These are phyloP conservation scores for Drosophila macrospina DNA, from an alignment of 2,888 invertebrate species.

Conservation along the genomic window DNA sequence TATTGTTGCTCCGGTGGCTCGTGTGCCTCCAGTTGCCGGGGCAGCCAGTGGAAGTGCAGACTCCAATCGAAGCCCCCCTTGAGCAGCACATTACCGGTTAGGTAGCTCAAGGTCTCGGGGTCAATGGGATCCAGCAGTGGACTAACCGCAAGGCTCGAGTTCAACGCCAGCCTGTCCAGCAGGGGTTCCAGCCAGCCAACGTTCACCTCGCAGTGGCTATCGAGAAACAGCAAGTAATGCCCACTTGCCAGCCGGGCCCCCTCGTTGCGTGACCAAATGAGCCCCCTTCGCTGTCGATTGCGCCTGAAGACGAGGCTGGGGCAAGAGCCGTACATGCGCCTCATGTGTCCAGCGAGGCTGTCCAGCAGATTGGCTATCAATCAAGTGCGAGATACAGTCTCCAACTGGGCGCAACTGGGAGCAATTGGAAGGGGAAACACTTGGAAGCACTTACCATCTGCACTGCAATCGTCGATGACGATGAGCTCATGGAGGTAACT, in stretches of 20 bases:
- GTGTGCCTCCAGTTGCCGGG: slow-evolving; percentile 45
- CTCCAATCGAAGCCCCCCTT: slow-evolving; percentile 86
- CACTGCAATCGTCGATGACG: slow-evolving; percentile 81
- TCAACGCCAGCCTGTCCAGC: slow-evolving; percentile 75
- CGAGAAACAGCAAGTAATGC: slow-evolving; percentile 84
- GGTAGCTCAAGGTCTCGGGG: slow-evolving; percentile 84
- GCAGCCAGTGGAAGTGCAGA: slow-evolving; percentile 86
- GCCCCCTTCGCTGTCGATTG: slow-evolving; percentile 79
- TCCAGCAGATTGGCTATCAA: slow-evolving; percentile 49
- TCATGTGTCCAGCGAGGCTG: slow-evolving; percentile 35
- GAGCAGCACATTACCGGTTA: slow-evolving; percentile 77
- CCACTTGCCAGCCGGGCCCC: slow-evolving; percentile 83
- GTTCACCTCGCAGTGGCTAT: slow-evolving; percentile 85
- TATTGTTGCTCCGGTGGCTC: slow-evolving; percentile 50
- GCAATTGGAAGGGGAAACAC: too few relatives aligned
- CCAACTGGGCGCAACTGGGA: too few relatives aligned
- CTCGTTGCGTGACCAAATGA: slow-evolving; percentile 85
- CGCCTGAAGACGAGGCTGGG: slow-evolving; percentile 46
- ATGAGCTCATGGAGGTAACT: slow-evolving; percentile 80
- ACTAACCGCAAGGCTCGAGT: slow-evolving; percentile 78
- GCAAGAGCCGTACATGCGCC: background rate
- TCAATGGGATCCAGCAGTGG: slow-evolving; percentile 86
- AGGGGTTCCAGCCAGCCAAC: slow-evolving; percentile 85
- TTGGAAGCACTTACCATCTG: slow-evolving; percentile 68
- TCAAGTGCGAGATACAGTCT: background rate